Base-by-base conservation (phyloP, 1,140 invertebrate genomes). In the Rhizoglyphus robini region DNA sequence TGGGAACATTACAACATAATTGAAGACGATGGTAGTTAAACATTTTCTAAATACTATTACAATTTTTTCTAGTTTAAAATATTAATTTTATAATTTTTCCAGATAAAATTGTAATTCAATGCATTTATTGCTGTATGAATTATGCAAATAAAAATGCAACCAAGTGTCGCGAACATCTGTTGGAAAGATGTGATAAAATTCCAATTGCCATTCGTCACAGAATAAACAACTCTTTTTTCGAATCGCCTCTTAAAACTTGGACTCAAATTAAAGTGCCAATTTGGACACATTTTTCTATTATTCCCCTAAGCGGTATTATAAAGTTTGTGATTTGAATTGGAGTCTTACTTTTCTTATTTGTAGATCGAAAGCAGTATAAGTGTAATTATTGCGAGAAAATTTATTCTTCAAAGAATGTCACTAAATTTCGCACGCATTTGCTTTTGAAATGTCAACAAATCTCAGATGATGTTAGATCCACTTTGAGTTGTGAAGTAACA, bases 401-500 rank as follows among this genome's bases (percentile, higher is more conserved):
- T 30, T 64, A 64, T 38, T 47, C 63, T 30, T 49, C 41, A 8
- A 64, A 51, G 41, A 64, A 64, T 57, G 63, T 48, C 5, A 64
- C 63, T 27, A 64, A 64, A 51, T 64, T 47, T 57, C 41, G 63
- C 31, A 29, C 51, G n/a, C 63, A 64, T 64, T 32, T 64, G 11
- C 20, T 64, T 2, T 20, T 20, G 11, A 64, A 64, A 49, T 64
- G 63, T 23, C 18, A 32, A 15, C 3, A 49, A 3, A 64, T 64
- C 32, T 32, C 63, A 3, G 38, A 48, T 4, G 63, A 64, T 30
- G 27, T 29, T 11, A 64, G 32, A 27, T 13, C 5, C 11, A 2
- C 4, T n/a, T 11, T 64, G 25, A 47, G 2, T 48, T 36, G n/a
- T 1, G 63, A 64, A 48, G 29, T 30, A 13, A 25, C 23, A 3